Evolutionary conservation across 2,888 invertebrate genomes (phyloP), one percentile per base, ranked within the genome.

Genomic region (Scaptomyza flava): DNA sequence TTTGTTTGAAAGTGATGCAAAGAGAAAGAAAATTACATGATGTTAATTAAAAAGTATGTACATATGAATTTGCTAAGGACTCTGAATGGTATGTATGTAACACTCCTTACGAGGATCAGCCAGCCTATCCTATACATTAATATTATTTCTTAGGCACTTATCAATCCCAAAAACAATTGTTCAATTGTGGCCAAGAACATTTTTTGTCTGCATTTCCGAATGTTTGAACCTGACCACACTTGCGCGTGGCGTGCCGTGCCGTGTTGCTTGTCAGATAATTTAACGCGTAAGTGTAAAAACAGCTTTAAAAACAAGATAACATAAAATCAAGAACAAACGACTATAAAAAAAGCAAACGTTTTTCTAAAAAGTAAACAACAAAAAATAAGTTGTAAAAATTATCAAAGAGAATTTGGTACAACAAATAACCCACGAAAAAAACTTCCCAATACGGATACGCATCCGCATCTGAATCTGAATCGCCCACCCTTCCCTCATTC

Each of bases 261-360:
- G 65, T 82, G 77, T 78, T 80, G 81, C 72, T 86, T 86, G 86
- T 77, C 86, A 73, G 68, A 79, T 72, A 84, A 77, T 79, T 83
- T 79, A 79, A 84, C 68, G 85, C 82, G 70, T 65, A 81, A 87
- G 75, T 87, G 75, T 72, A 85, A 83, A 77, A 80, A 63, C 69
- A 71, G 17, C 47, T 48, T 74, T 68, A 79, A 69, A 76, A 62
- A n/a, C n/a, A 52, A 68, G 8, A 45, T 54, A 54, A 43, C 38
- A 38, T 5, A 38, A 47, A 50, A 20, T 38, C 14, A 14, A 14
- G 8, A 36, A 53, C 17, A 50, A 17, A 43, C 46, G 45, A 61
- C 61, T 54, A 31, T 12, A 42, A 56, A 57, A 71, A 71, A 59
- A 38, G 51, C 50, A 30, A 38, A 20, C 67, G 42, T 45, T 47